Evolutionary conservation across 2,888 invertebrate genomes (phyloP).

Genomic region (Lamellibrachia satsuma): DNA sequence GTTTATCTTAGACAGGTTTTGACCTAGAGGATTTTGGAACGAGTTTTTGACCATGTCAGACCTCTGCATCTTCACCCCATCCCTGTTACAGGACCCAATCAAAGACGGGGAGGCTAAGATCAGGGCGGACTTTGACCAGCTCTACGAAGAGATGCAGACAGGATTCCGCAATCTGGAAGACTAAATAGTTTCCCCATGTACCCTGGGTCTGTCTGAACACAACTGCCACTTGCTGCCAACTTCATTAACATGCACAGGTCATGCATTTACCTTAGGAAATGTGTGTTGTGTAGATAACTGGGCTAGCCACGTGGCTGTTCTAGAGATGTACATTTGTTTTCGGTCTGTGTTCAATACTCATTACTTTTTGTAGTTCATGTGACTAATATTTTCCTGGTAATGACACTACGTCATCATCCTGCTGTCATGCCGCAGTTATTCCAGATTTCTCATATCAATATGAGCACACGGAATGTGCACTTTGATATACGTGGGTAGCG

Average conservation of each 20-base stretch:
- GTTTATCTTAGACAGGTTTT: too few species aligned
- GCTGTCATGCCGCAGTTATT: background rate
- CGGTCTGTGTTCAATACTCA: background rate
- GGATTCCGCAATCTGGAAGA: conserved; percentile 99
- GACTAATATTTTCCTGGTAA: background rate
- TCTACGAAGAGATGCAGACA: conserved; percentile 95
- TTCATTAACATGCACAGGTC: background rate
- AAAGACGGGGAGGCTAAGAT: conserved; percentile 98
- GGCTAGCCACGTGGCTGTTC: background rate
- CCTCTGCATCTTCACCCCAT: background rate
- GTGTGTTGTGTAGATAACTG: conserved; percentile 1
- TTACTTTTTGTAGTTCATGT: background rate
- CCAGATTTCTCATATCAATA: background rate
- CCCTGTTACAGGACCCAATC: conserved; percentile 83
- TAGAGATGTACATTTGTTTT: background rate
- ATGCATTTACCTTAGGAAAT: conserved; percentile 6
- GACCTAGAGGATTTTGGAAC: too few species aligned
- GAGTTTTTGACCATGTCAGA: too few species aligned
- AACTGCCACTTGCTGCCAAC: background rate
- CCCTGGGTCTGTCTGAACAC: background rate
- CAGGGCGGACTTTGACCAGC: conserved; percentile 94
- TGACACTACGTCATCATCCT: background rate
- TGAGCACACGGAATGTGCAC: background rate
- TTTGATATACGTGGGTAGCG: background rate
- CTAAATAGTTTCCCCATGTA: conserved; percentile 36